Conservation (phyloP, 2,113 vertebrate genomes). For the Cinclus mexicanus region DNA sequence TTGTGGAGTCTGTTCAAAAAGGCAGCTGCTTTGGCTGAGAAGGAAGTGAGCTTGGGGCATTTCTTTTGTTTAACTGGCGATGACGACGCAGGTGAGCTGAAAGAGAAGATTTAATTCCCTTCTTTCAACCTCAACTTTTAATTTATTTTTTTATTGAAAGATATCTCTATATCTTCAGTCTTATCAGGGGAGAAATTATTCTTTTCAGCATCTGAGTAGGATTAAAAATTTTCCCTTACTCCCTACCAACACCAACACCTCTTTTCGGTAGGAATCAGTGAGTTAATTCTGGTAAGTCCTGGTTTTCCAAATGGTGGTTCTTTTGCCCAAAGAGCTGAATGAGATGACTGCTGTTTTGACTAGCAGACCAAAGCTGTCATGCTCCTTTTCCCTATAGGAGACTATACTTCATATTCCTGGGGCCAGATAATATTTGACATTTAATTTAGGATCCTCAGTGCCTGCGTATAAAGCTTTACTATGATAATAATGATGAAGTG, state of each 20-base stretch:
- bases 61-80: background rate
- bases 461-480: conserved; percentile 38
- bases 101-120: background rate
- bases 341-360: background rate
- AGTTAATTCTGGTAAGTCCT: background rate
- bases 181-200: background rate
- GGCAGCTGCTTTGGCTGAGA: background rate
- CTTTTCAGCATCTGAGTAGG: conserved; percentile 10
- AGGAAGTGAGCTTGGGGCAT: background rate
- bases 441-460: conserved; percentile 66
- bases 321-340: background rate
- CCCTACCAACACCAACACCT: background rate
- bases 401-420: conserved; percentile 11
- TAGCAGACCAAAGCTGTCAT: conserved; percentile 29
- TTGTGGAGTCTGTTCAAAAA: conserved; percentile 10
- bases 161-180: background rate
- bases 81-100: background rate
- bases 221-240: background rate
- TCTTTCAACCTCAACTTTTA: background rate
- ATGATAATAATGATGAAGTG: conserved; percentile 40
- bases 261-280: background rate
- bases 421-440: conserved; percentile 59
- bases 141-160: background rate
- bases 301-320: background rate
- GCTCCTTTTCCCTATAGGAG: background rate